phyloP scores from a whole-genome alignment of 2,113 vertebrate genomes.

The Raphicerus campestris region DNA sequence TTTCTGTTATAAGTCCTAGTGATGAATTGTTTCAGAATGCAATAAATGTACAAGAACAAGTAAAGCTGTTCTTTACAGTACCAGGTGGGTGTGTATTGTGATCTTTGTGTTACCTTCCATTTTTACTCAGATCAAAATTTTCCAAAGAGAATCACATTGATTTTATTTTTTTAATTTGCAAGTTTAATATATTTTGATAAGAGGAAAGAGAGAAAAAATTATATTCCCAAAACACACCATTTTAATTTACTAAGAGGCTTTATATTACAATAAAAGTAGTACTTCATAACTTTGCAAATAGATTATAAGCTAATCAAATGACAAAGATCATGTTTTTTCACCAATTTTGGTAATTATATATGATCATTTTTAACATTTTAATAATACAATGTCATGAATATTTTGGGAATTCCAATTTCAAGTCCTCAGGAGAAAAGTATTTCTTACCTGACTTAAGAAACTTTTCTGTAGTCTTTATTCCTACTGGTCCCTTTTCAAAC shows the following conservation, averaged over 20 bases:
- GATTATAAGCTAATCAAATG: not conserved
- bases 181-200: not conserved
- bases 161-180: not conserved
- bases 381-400: not conserved
- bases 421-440: not conserved
- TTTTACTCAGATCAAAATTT: slow-evolving; percentile 8
- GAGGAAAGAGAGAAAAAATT: not conserved
- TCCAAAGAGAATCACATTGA: not conserved
- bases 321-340: not conserved
- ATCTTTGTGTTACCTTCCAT: not conserved
- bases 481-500: not conserved
- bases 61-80: not conserved
- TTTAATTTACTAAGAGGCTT: not conserved
- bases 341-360: not conserved
- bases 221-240: not conserved
- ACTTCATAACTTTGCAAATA: not conserved
- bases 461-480: not conserved
- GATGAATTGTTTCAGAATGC: not conserved
- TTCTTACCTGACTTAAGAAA: not conserved
- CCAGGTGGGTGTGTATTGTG: not conserved
- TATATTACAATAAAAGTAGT: not conserved
- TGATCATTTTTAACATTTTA: not conserved
- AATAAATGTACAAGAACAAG: slow-evolving; percentile 27
- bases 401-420: not conserved
- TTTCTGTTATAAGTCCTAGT: not conserved